Evolutionary conservation across 1,140 invertebrate species (phyloP).

Genomic region (Penaeus japonicus): DNA sequence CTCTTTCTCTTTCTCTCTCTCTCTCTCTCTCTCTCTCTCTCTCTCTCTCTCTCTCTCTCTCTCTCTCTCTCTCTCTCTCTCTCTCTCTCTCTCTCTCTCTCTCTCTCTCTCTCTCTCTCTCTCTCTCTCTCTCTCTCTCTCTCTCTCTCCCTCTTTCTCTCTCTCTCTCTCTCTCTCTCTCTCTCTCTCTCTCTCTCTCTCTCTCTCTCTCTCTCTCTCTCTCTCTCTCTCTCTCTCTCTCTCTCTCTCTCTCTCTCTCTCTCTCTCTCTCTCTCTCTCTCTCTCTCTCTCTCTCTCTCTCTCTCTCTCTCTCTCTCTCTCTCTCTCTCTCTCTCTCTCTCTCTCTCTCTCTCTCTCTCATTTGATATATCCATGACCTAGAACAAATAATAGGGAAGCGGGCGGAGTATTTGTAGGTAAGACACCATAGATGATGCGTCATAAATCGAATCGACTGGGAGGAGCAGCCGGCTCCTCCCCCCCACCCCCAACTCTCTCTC

Average conservation of each 20-base stretch:
- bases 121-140: not conserved
- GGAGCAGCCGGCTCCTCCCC: no score
- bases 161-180: constrained; percentile 3
- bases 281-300: constrained; percentile 8
- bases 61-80: constrained; percentile 29
- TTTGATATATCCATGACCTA: no score
- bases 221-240: not conserved
- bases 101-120: not conserved
- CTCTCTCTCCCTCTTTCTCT: constrained; percentile 9
- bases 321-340: not conserved
- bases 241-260: not conserved
- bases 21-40: not conserved
- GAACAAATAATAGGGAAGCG: no score
- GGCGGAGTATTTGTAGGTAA: no score
- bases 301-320: not conserved
- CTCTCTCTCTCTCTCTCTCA: not conserved
- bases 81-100: not conserved
- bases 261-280: constrained; percentile 31
- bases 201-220: constrained; percentile 11
- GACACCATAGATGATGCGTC: no score
- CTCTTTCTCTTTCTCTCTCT: not conserved
- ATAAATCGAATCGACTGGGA: no score
- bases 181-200: constrained; percentile 37
- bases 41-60: not conserved
- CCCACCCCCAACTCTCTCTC: not conserved